Conservation (phyloP, 1,140 invertebrate genomes). For the Caenorhabditis remanei region DNA sequence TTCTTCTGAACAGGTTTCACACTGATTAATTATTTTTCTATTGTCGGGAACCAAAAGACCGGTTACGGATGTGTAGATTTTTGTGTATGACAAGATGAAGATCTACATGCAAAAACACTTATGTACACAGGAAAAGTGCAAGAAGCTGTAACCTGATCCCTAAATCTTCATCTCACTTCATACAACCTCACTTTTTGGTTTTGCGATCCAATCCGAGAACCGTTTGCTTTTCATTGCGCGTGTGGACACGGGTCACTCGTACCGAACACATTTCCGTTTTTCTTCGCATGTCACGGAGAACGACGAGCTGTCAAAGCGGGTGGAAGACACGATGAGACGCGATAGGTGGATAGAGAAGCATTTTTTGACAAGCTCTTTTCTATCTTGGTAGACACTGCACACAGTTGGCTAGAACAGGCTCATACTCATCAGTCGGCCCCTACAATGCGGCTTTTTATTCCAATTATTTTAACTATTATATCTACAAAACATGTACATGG, state of each 20-base stretch:
- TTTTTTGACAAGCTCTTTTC: constrained; percentile 38
- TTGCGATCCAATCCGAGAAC: not conserved
- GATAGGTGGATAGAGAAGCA: not conserved
- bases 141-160: constrained; percentile 30
- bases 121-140: constrained; percentile 39
- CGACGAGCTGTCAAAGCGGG: constrained; percentile 49
- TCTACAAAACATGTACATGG: not conserved
- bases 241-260: constrained; percentile 55
- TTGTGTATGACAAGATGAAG: not conserved
- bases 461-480: constrained; percentile 19
- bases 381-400: constrained; percentile 5
- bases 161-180: not conserved
- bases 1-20: constrained; percentile 15
- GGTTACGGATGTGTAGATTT: not conserved
- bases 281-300: constrained; percentile 51
- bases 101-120: not conserved
- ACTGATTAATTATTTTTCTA: constrained; percentile 40
- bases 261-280: constrained; percentile 50
- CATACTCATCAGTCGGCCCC: not conserved
- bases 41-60: constrained; percentile 2
- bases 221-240: constrained; percentile 8
- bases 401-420: constrained; percentile 22
- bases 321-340: constrained; percentile 42
- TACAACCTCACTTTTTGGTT: not conserved
- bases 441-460: constrained; percentile 30